Conservation (phyloP, 2,797 vertebrate species). For the Muscicapa comitata region DNA sequence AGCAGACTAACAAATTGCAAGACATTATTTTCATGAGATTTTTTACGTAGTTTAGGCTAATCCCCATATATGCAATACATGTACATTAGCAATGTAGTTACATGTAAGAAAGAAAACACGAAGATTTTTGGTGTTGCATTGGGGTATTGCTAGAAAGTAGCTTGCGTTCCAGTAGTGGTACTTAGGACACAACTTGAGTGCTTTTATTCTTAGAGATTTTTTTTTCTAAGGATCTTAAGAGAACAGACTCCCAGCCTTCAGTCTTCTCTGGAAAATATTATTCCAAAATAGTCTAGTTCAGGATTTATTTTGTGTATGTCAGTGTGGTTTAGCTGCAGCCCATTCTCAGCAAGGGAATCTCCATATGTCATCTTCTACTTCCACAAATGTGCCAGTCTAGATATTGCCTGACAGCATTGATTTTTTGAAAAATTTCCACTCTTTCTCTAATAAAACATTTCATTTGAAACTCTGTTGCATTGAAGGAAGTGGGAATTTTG, state of each 20-base stretch:
- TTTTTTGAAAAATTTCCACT: background rate
- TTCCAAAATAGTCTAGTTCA: background rate
- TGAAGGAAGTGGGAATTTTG: background rate
- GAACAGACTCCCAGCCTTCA: background rate
- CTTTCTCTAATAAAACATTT: background rate
- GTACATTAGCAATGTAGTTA: background rate
- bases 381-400: background rate
- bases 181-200: background rate
- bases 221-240: background rate
- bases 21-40: background rate
- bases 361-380: background rate
- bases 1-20: background rate
- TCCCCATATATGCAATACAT: background rate
- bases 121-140: background rate
- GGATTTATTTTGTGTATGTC: background rate
- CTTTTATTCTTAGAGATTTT: background rate
- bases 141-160: background rate
- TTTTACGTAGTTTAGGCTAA: background rate
- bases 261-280: background rate
- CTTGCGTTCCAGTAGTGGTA: background rate
- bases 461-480: background rate
- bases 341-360: background rate
- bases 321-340: background rate
- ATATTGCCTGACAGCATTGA: background rate
- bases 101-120: background rate